Evolutionary conservation across 2,888 invertebrate species (phyloP).

Genomic region (Synergus gifuensis): DNA sequence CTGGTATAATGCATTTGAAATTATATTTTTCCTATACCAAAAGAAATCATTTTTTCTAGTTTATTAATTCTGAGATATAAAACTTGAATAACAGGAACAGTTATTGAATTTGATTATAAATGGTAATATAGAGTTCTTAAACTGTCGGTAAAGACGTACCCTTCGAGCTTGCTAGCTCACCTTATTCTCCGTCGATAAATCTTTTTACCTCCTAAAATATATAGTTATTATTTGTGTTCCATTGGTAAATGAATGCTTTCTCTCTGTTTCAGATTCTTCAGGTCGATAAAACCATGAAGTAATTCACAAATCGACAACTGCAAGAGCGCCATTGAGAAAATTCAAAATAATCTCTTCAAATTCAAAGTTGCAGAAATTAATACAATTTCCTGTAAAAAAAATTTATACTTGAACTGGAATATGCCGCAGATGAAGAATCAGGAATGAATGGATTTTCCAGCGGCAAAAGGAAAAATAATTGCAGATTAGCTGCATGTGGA

Average conservation of each 20-base stretch:
- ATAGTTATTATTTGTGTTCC: neutral
- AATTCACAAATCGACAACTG: neutral
- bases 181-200: neutral
- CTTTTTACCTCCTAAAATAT: neutral
- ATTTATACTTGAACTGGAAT: neutral
- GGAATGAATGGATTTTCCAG: neutral
- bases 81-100: no score
- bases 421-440: neutral
- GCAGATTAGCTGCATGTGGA: constrained; percentile 14
- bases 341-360: neutral
- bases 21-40: no score
- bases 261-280: neutral
- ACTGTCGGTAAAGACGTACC: neutral
- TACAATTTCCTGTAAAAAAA: no score
- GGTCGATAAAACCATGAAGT: neutral
- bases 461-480: neutral
- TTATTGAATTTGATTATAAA: neutral
- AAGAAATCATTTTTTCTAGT: no score
- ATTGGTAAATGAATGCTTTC: neutral
- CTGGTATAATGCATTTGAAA: no score
- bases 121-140: neutral
- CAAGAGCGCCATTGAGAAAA: neutral
- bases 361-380: no score
- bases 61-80: no score
- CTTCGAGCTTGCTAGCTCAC: neutral